Conservation (phyloP, 2,797 vertebrate species). For the Poecile montanus region DNA sequence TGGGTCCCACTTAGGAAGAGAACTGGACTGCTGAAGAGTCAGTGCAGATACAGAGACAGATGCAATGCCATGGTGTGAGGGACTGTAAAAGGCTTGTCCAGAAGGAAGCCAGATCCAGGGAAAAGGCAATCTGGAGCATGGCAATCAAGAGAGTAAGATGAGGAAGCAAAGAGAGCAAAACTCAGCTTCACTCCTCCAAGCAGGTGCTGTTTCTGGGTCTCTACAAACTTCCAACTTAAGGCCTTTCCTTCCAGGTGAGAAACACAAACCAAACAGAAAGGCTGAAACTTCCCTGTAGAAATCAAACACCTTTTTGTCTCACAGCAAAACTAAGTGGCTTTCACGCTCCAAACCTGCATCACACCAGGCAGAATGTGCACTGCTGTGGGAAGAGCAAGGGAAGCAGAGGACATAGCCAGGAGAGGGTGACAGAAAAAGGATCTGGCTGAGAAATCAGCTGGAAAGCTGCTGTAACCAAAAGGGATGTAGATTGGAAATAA, state of each 20-base stretch:
- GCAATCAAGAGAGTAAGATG: neutral
- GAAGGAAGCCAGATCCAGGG: neutral
- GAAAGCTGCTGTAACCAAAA: neutral
- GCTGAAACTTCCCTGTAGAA: neutral
- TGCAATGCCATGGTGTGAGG: neutral
- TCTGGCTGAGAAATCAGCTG: neutral
- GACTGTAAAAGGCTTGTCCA: neutral
- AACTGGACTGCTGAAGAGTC: neutral
- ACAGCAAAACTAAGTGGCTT: neutral
- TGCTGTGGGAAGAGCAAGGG: neutral
- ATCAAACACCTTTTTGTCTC: neutral
- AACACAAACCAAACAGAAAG: neutral
- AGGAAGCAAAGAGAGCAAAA: neutral
- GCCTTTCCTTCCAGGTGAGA: neutral
- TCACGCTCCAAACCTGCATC: neutral
- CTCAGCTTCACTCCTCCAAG: neutral
- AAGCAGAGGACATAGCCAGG: neutral
- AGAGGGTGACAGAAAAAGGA: neutral
- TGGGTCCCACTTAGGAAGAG: neutral
- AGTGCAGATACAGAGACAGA: neutral
- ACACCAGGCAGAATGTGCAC: accelerated
- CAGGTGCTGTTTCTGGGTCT: neutral
- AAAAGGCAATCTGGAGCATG: neutral
- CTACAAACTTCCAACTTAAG: neutral
- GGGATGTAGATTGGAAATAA: neutral